A percentile compares a stretch with the other conserved stretches of the same genome.
Evolutionary conservation across 2,113 vertebrate species (phyloP).

Genomic region (Cheirogaleus medius): DNA sequence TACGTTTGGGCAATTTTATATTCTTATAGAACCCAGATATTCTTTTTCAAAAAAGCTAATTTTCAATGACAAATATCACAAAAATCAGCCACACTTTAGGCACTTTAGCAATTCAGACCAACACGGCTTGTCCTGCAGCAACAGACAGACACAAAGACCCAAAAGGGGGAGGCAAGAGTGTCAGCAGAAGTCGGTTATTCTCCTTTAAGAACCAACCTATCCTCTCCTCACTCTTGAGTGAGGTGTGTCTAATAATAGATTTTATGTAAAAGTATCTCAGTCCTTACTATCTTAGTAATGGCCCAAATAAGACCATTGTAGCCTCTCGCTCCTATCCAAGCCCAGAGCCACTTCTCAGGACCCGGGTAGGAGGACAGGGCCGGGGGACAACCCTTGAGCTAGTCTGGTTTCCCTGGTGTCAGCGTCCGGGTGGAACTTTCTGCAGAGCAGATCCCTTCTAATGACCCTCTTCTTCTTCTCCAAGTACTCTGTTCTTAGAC

Average conservation of each 20-base stretch:
- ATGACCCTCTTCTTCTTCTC: too few species aligned
- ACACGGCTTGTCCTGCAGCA: background rate
- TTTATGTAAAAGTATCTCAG: background rate
- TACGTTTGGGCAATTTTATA: background rate
- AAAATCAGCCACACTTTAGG: background rate
- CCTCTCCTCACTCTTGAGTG: background rate
- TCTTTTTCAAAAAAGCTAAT: background rate
- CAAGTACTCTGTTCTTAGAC: background rate
- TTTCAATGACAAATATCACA: background rate
- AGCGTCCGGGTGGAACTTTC: background rate
- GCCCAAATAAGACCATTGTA: background rate
- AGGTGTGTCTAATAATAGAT: accelerated
- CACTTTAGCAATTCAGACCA: background rate
- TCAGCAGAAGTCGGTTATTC: background rate
- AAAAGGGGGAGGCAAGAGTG: accelerated
- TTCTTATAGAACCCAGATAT: background rate
- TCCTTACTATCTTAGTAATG: too few species aligned
- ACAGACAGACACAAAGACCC: background rate
- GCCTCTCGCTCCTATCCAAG: background rate
- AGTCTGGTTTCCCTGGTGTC: background rate
- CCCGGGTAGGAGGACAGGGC: accelerated
- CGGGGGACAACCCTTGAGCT: too few species aligned
- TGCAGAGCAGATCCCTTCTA: background rate
- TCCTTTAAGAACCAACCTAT: accelerated
- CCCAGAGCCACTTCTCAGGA: background rate